Conservation (phyloP, 2,888 invertebrate genomes). For the Helleia helle region DNA sequence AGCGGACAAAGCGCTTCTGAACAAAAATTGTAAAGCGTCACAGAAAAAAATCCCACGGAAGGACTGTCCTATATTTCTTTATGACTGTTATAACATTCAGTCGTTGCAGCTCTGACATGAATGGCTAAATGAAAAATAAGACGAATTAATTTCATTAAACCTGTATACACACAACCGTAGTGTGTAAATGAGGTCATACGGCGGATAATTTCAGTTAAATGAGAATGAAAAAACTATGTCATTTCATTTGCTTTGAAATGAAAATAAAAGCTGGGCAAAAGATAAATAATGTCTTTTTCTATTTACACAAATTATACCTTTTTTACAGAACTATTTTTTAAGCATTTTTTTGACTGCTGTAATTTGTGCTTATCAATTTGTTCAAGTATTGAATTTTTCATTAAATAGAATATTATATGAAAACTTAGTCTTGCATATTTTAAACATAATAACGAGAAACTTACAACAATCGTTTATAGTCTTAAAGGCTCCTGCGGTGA, state of each 20-base stretch:
- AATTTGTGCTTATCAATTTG: no score
- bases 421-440: no score
- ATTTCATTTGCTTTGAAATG: background rate
- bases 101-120: constrained; percentile 2
- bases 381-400: no score
- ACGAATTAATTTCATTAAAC: constrained; percentile 7
- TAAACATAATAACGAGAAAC: no score
- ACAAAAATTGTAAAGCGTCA: constrained; percentile 10
- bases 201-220: constrained; percentile 3
- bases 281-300: constrained; percentile 1
- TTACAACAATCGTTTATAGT: no score
- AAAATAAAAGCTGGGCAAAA: background rate
- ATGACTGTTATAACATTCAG: constrained; percentile 4
- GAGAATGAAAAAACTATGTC: constrained; percentile 1
- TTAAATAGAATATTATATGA: background rate
- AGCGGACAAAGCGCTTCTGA: constrained; percentile 8
- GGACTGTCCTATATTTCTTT: constrained; percentile 10
- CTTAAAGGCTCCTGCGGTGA: background rate
- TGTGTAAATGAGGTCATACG: constrained; percentile 4
- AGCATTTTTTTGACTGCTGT: no score
- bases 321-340: no score
- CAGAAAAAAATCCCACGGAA: constrained; percentile 4
- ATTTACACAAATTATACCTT: background rate
- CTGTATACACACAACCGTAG: constrained; percentile 1
- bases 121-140: constrained; percentile 6